Percentiles rank a stretch among this genome's conserved stretches.
phyloP scores from a whole-genome alignment of 2,113 vertebrate species.

The Nyctibius bracteatus region DNA sequence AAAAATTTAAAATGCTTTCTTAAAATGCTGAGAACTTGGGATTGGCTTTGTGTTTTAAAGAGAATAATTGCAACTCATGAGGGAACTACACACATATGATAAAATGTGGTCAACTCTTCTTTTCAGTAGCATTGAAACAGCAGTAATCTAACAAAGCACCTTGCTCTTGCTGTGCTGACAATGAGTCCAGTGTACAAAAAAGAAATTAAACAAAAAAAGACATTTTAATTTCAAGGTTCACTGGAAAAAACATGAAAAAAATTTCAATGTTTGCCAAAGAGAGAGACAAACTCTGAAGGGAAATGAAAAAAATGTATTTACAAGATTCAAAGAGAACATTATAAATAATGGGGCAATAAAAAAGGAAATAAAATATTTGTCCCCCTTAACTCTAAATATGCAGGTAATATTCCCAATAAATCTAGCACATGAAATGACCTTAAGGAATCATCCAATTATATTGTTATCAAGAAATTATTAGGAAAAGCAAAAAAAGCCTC shows the following conservation, averaged over 20 bases:
- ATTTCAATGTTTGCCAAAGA: constrained; percentile 64
- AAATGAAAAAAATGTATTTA: constrained; percentile 56
- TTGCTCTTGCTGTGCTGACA: constrained; percentile 34
- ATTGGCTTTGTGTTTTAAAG: background rate
- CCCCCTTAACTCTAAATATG: constrained; percentile 16
- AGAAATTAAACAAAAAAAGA: constrained; percentile 53
- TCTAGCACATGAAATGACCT: background rate
- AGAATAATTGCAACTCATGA: background rate
- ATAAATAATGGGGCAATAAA: constrained; percentile 47
- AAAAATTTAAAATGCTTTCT: background rate
- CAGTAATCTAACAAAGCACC: constrained; percentile 46
- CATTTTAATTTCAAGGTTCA: constrained; percentile 74
- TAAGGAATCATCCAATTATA: constrained; percentile 10
- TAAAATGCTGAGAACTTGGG: background rate
- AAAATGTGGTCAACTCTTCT: constrained; percentile 30
- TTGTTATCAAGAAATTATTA: constrained; percentile 16
- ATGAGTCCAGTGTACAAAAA: constrained; percentile 37
- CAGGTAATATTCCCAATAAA: constrained; percentile 35
- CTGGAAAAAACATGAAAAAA: constrained; percentile 50
- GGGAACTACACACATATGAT: background rate
- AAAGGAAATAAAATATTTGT: constrained; percentile 10
- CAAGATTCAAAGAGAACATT: constrained; percentile 36
- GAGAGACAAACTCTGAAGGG: constrained; percentile 62
- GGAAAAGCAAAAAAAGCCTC: background rate
- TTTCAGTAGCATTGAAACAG: constrained; percentile 46